phyloP scores from a whole-genome alignment of 2,113 vertebrate genomes.

The Periophthalmus modestus region DNA sequence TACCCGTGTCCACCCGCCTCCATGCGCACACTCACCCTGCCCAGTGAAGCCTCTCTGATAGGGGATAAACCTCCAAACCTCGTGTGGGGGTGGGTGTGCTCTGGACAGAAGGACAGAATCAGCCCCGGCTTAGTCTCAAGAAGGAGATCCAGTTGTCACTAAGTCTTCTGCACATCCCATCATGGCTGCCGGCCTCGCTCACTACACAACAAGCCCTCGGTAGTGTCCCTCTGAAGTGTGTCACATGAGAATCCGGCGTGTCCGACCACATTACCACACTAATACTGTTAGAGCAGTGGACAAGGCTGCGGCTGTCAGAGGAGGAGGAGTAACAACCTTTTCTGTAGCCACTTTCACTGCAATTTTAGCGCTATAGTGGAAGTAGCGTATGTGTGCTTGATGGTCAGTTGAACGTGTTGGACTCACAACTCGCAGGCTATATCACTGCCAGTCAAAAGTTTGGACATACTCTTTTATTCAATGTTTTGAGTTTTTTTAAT shows the following conservation, averaged over 20 bases:
- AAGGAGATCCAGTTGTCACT: constrained; percentile 19
- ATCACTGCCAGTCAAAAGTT: too few relatives aligned
- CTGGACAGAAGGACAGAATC: constrained; percentile 27
- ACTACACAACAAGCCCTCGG: neutral
- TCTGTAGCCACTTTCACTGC: neutral
- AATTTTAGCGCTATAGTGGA: neutral
- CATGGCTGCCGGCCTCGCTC: neutral
- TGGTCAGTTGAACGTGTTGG: neutral
- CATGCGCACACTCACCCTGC: constrained; percentile 28
- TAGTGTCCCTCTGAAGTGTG: constrained; percentile 16
- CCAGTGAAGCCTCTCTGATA: constrained; percentile 41
- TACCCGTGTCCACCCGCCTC: neutral
- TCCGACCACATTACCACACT: constrained; percentile 20
- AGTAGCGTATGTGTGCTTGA: neutral
- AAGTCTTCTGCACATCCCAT: constrained; percentile 17
- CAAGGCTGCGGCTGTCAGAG: neutral
- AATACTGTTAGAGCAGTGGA: neutral
- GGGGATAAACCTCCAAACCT: constrained; percentile 29
- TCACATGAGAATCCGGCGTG: constrained; percentile 22
- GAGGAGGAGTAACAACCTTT: neutral
- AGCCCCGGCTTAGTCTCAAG: constrained; percentile 9
- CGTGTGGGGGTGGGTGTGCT: constrained; percentile 12
- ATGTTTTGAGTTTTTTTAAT: too few relatives aligned
- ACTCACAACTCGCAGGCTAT: neutral
- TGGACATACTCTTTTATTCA: too few relatives aligned